Base-by-base conservation (phyloP, 1,140 invertebrate species). In the Procambarus clarkii region DNA sequence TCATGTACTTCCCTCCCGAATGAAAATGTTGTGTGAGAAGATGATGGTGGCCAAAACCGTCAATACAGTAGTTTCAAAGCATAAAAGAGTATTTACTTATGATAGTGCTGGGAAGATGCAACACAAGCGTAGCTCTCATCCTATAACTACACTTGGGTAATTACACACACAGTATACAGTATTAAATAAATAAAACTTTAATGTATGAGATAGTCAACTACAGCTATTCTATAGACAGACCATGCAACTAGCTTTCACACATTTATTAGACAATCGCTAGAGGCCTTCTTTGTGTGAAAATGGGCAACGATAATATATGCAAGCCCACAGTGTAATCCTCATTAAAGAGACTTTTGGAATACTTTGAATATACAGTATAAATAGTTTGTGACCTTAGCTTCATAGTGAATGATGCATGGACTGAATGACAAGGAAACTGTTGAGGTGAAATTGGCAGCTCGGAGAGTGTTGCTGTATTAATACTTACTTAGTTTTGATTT, bases 271-370 rank as follows among this genome's bases (percentile, higher is more conserved):
- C 77, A 79, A 79, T 79, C 77, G 48, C 77, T 48, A 8, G 77
- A 79, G 77, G 77, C 77, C 77, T 79, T 79, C 44, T 46, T 79
- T 79, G 24, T 46, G 50, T 79, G 45, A 50, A 48, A 50, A 79
- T 79, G 45, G 15, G 76, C 15, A 15, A 79, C 21, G 45, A 48
- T 79, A 48, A 15, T 46, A 15, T 21, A 79, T 48, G 45, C 45
- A 79, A 45, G 50, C 18, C 18, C 45, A 79, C 15, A 48, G 50
- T 79, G 21, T 79, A 48, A 79, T 8, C 77, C 48, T 9, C 13
- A 4, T 48, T 48, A 18, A 7, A 15, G 15, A 4, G 4, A 18
- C 11, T 18, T 64, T 64, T 64, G 60, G 60, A 18, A 64, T 64
- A 64, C 60, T 18, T 64, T 64, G 60, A 64, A 64, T 64, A 64